Evolutionary conservation across 2,797 vertebrate species (phyloP), one percentile per base, ranked within the genome.

Genomic region (Platyrinchus mystaceus): DNA sequence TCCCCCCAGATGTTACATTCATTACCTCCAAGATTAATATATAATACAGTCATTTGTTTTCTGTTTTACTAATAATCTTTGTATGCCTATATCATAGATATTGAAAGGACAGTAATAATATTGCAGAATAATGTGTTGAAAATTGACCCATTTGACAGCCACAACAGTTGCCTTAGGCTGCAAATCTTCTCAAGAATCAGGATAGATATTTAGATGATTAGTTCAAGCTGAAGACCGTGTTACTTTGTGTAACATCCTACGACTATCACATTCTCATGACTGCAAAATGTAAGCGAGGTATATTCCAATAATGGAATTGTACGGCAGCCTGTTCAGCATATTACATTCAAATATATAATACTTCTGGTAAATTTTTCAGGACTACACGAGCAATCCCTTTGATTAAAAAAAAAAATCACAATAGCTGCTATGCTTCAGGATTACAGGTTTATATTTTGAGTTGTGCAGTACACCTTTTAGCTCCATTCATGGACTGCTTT

Each of bases 401-500:
- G 8, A 56, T 64, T 39, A 41, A 85, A 79, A 74, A 37, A 49
- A 20, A 39, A 69, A 55, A 7, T 30, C 41, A 39, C 39, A 56
- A 11, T 53, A 67, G 14, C 14, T 70, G 8, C 19, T 70, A 30
- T 87, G 12, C 13, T 83, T 89, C n/a, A 67, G 21, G 32, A 89
- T 75, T 80, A 69, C 14, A 55, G 12, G 12, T 59, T 80, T 47
- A 16, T 73, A 37, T 63, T 73, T 87, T 87, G n/a, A 92, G 39
- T 53, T 4, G 0, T 2, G 0, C 27, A 50, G 16, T 53, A 49
- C 7, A 71, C 0, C 5, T 62, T 86, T 64, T 53, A 49, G 18
- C 4, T 73, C 13, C 13, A 15, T 76, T 84, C 44, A 47, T 23
- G 13, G 41, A 32, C 30, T 37, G n/a, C 10, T 46, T 20, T 26